Base-by-base conservation (phyloP, 2,888 invertebrate genomes). In the Drosophila lacicola region DNA sequence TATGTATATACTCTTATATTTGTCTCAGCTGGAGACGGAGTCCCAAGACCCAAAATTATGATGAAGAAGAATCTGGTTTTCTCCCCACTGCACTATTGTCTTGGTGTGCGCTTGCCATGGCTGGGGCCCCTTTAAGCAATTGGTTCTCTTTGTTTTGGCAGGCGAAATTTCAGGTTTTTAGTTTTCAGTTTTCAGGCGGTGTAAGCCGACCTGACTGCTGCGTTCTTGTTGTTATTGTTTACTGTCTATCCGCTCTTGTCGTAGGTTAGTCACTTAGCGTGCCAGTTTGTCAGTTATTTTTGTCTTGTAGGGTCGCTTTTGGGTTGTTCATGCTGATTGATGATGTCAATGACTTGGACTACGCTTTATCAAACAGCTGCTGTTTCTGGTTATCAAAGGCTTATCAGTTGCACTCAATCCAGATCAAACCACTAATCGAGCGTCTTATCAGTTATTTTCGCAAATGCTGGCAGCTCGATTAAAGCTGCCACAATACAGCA, bases 91-190 rank as follows among this genome's bases (percentile, higher is more conserved):
- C 54, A 46, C 42, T 45, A 56, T 57, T 53, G 46, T 61, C 33
- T 45, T n/a, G 67, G 49, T 76, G 62, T 66, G 49, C 41, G 57
- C 58, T 62, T 58, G 70, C 56, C 51, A 60, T 60, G 53, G 49
- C 60, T 58, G 44, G 29, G 45, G 53, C 37, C 56, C 73, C 54
- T 69, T 62, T 36, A 78, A 50, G 46, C 74, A 56, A 65, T 65
- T 58, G 63, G 37, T 54, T 50, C 54, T 58, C 66, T 72, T 77
- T 72, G 70, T 66, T 71, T 79, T 74, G 67, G 72, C 63, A 67
- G 47, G 61, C 60, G 70, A 83, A 78, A 84, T 86, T 82, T 84
- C 83, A 70, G 82, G 86, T 73, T 86, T 82, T 58, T 73, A 77
- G 70, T 82, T 84, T 74, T 83, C 71, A 77, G 70, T 82, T 84